These are phyloP conservation scores for Eubasilissa splendida DNA, from an alignment of 2,888 invertebrate species.

Conservation along the genomic window DNA sequence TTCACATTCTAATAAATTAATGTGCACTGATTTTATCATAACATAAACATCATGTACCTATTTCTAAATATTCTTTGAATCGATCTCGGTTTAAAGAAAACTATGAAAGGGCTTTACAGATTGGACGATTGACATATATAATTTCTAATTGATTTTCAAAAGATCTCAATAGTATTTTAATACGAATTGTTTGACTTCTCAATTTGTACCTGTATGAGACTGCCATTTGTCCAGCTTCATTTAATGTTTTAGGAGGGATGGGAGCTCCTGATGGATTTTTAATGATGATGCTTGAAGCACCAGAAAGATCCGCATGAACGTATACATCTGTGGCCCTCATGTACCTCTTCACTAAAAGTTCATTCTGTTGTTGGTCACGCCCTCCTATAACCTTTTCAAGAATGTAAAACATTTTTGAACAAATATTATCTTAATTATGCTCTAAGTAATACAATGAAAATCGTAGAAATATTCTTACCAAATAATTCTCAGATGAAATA, in stretches of 20 bases:
- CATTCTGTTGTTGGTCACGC: constrained; percentile 98
- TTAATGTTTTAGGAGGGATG: constrained; percentile 94
- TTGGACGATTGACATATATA: no score
- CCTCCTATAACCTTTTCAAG: constrained; percentile 86
- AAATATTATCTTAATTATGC: no score
- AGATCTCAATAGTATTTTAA: no score
- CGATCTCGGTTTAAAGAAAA: no score
- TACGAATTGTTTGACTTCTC: not conserved
- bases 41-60: no score
- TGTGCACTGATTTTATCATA: no score
- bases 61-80: no score
- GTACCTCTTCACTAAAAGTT: constrained; percentile 96
- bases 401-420: not conserved
- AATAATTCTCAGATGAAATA: constrained; percentile 94
- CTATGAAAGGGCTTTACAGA: no score
- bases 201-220: constrained; percentile 84
- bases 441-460: not conserved
- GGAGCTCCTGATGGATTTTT: constrained; percentile 84
- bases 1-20: no score
- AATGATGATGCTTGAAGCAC: constrained; percentile 92
- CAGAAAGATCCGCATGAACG: constrained; percentile 96
- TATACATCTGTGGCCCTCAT: constrained; percentile 90
- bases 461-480: constrained; percentile 66
- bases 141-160: no score
- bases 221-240: constrained; percentile 97